Evolutionary conservation across 2,113 vertebrate genomes (phyloP).

Genomic region (Nanorana parkeri): DNA sequence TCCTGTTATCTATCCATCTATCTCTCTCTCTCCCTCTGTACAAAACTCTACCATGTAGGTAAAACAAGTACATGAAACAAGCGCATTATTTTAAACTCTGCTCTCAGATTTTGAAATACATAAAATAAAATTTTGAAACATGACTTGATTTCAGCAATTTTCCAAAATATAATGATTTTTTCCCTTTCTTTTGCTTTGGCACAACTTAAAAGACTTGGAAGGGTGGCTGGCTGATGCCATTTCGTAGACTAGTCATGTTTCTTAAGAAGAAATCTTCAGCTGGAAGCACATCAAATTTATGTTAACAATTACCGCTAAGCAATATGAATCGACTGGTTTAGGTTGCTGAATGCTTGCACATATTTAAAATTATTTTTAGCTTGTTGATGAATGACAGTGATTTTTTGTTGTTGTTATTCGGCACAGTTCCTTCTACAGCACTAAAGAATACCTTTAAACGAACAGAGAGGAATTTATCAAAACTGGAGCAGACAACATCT

Average conservation of each 20-base stretch:
- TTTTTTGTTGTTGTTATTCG: background rate
- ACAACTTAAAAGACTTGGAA: slow-evolving; percentile 27
- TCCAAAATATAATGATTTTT: slow-evolving; percentile 39
- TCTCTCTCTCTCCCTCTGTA: too few species aligned
- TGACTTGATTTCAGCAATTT: slow-evolving; percentile 28
- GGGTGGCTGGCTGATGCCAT: slow-evolving; percentile 28
- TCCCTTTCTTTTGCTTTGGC: slow-evolving; percentile 19
- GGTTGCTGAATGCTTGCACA: slow-evolving; percentile 18
- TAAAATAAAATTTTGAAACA: slow-evolving; percentile 21
- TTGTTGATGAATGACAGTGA: slow-evolving; percentile 8
- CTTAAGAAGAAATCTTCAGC: slow-evolving; percentile 31
- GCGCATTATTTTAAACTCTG: background rate
- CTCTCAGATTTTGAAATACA: background rate
- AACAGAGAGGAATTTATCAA: too few species aligned
- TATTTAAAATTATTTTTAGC: slow-evolving; percentile 26
- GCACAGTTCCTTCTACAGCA: too few species aligned
- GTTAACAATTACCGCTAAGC: slow-evolving; percentile 33
- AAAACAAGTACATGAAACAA: background rate
- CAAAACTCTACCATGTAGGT: background rate
- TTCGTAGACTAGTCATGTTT: slow-evolving; percentile 44
- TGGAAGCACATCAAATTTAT: slow-evolving; percentile 40
- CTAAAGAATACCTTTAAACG: too few species aligned
- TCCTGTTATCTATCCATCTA: too few species aligned
- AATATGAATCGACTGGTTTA: slow-evolving; percentile 36
- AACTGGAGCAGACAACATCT: too few species aligned